Conservation (phyloP, 2,888 invertebrate genomes). For the Trilocha varians region DNA sequence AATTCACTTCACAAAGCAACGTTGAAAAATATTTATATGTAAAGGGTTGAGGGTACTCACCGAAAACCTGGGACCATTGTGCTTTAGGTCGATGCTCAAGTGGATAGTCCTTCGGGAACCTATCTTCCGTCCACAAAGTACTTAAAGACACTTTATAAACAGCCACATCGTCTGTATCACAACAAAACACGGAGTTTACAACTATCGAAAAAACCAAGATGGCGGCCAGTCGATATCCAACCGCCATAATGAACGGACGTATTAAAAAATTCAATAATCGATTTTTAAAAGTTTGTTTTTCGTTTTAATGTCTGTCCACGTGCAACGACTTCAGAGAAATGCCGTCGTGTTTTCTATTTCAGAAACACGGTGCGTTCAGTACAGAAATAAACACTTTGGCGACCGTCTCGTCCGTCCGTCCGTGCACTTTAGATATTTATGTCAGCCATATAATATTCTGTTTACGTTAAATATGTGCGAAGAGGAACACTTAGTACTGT, state of each 20-base stretch:
- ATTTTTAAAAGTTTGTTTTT: slow-evolving; percentile 11
- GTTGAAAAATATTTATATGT: too few relatives aligned
- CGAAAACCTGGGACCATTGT: slow-evolving; percentile 93
- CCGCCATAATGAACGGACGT: slow-evolving; percentile 38
- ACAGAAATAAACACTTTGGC: slow-evolving; percentile 63
- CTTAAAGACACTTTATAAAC: slow-evolving; percentile 90
- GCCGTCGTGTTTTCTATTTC: slow-evolving; percentile 68
- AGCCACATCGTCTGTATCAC: slow-evolving; percentile 84
- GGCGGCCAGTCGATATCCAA: slow-evolving; percentile 39
- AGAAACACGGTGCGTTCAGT: slow-evolving; percentile 42
- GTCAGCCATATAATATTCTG: too few relatives aligned
- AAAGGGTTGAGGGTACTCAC: slow-evolving; percentile 76
- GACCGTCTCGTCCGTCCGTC: slow-evolving; percentile 37
- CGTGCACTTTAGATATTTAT: slow-evolving; percentile 34
- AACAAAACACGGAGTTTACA: slow-evolving; percentile 41
- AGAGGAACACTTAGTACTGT: too few relatives aligned
- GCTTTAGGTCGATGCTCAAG: slow-evolving; percentile 87
- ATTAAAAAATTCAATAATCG: slow-evolving; percentile 18
- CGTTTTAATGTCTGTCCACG: slow-evolving; percentile 51
- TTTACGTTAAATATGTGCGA: too few relatives aligned
- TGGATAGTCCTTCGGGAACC: slow-evolving; percentile 93
- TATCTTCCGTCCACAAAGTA: slow-evolving; percentile 89
- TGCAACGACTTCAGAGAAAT: slow-evolving; percentile 46
- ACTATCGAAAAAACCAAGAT: slow-evolving; percentile 43
- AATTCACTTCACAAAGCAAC: too few relatives aligned